Evolutionary conservation across 2,888 invertebrate genomes (phyloP).

Genomic region (Seira musarum): DNA sequence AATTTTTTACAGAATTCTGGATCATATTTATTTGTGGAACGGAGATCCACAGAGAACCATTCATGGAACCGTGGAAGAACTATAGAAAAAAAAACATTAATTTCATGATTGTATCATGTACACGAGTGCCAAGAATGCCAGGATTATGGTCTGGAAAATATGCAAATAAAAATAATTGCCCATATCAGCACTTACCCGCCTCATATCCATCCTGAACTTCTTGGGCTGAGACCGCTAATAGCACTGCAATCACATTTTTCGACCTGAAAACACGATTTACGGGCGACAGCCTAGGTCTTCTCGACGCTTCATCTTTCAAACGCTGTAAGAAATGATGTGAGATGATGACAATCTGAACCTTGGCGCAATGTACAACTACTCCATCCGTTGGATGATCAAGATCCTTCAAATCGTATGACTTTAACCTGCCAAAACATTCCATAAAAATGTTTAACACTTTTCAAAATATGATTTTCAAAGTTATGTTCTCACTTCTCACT

Average conservation of each 20-base stretch:
- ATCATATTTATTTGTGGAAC: slow-evolving; percentile 65
- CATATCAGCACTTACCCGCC: slow-evolving; percentile 53
- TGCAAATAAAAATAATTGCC: slow-evolving; percentile 14
- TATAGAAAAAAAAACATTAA: slow-evolving; percentile 53
- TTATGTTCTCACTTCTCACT: slow-evolving; percentile 27
- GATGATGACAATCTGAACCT: slow-evolving; percentile 69
- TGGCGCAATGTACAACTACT: slow-evolving; percentile 66
- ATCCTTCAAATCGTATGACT: slow-evolving; percentile 67
- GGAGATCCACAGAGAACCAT: slow-evolving; percentile 68
- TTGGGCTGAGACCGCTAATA: slow-evolving; percentile 56
- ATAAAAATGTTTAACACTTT: slow-evolving; percentile 21
- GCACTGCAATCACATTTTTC: slow-evolving; percentile 68
- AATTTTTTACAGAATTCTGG: slow-evolving; percentile 67
- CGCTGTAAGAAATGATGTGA: slow-evolving; percentile 69
- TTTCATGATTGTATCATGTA: too few relatives aligned
- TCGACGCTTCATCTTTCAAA: slow-evolving; percentile 63
- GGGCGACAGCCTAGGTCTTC: slow-evolving; percentile 64
- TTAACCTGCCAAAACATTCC: slow-evolving; percentile 59
- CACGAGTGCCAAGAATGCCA: slow-evolving; percentile 2
- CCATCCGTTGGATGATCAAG: slow-evolving; percentile 64
- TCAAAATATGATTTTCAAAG: slow-evolving; percentile 13
- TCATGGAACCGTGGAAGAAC: slow-evolving; percentile 67
- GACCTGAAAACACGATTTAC: slow-evolving; percentile 67
- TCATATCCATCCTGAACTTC: slow-evolving; percentile 63
- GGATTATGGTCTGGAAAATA: background rate